These are phyloP conservation scores for Falco concolor DNA, from an alignment of 2,797 vertebrate species.

Conservation along the genomic window DNA sequence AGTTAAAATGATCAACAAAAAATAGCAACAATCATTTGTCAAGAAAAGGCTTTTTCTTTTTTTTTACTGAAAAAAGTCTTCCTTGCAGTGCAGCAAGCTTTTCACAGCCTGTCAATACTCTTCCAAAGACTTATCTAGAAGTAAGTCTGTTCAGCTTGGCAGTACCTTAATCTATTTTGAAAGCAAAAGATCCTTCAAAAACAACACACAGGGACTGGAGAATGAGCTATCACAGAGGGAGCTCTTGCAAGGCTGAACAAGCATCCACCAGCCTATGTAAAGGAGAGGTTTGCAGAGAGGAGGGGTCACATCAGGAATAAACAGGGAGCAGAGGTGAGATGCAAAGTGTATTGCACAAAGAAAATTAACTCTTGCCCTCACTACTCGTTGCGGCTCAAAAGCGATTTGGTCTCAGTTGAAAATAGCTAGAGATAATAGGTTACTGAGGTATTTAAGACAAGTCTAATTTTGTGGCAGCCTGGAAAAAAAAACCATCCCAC, in stretches of 20 bases:
- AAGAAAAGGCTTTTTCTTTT: background rate
- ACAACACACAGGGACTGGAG: background rate
- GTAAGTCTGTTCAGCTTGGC: background rate
- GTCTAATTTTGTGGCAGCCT: background rate
- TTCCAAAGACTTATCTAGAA: background rate
- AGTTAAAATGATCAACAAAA: background rate
- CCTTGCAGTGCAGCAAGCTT: background rate
- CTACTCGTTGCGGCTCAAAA: background rate
- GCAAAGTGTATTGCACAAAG: background rate
- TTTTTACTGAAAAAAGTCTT: background rate
- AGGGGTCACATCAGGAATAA: background rate
- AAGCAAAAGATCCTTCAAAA: background rate
- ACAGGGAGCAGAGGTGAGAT: background rate
- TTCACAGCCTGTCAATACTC: background rate
- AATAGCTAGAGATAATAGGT: background rate
- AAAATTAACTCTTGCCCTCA: background rate
- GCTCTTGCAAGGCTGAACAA: background rate
- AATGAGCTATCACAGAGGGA: background rate
- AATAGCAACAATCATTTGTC: background rate
- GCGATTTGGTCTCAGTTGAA: background rate
- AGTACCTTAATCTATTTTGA: background rate
- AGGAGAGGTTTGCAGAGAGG: background rate
- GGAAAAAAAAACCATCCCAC: background rate
- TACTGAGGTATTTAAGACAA: background rate
- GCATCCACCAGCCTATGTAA: background rate